phyloP scores from a whole-genome alignment of 2,888 invertebrate species.

The Clanis bilineata region DNA sequence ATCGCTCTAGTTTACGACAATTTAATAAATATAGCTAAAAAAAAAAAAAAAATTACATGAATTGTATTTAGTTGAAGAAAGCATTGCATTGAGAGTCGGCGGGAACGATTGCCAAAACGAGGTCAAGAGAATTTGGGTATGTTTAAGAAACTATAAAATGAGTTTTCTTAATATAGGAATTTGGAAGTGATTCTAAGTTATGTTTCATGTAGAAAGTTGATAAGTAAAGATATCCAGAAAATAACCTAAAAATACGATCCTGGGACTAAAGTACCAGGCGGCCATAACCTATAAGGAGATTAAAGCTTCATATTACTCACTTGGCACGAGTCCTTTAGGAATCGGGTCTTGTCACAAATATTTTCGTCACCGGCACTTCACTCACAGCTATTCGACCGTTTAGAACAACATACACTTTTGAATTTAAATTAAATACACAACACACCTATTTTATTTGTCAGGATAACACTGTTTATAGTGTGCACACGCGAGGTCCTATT shows the following conservation, averaged over 20 bases:
- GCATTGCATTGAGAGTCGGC: not conserved
- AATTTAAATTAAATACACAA: conserved; percentile 32
- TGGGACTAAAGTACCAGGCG: not conserved
- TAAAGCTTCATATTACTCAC: conserved; percentile 17
- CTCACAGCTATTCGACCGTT: conserved; percentile 16
- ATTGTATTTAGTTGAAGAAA: not conserved
- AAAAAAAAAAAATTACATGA: too few species aligned
- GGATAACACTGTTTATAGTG: conserved; percentile 24
- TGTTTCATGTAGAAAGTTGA: not conserved
- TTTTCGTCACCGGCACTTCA: conserved; percentile 18
- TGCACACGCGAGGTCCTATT: conserved; percentile 26
- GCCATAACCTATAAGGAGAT: conserved; percentile 2
- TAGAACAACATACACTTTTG: conserved; percentile 16
- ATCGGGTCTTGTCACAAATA: conserved; percentile 16
- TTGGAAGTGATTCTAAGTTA: too few species aligned
- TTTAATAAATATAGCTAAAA: too few species aligned
- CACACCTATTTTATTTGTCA: conserved; percentile 29
- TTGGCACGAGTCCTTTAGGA: conserved; percentile 17
- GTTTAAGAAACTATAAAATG: too few species aligned
- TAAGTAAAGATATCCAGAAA: not conserved
- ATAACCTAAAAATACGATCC: not conserved
- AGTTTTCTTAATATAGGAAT: too few species aligned
- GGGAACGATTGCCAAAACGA: not conserved
- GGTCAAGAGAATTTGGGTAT: not conserved
- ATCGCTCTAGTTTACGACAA: too few species aligned